Base-by-base conservation (phyloP, 2,113 vertebrate genomes). In the Ophiodon elongatus region DNA sequence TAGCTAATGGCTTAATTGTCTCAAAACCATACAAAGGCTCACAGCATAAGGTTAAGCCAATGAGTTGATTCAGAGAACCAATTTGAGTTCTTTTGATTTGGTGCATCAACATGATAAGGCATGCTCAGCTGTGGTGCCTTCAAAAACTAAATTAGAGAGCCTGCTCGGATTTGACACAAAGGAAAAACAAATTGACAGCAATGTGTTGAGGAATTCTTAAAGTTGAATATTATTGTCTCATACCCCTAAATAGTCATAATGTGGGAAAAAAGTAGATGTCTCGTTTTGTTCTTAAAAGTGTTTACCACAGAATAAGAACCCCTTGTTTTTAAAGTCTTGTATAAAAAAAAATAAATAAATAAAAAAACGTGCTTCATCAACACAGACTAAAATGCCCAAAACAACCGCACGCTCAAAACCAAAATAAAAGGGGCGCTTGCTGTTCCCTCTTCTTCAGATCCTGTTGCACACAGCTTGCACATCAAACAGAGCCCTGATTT, bases 401-500 rank as follows among this genome's bases (percentile, higher is more conserved):
- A 71, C 79, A 59, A 85, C 73, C 54, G 47, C 72, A 79, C 65
- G 68, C 88, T 83, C 27, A 74, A 79, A 76, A 86, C 83, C 87
- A 87, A 91, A 93, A 89, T 35, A 82, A 80, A 91, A 87, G 27
- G 85, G 65, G 59, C 6, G 66, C 76, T 89, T 80, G 68, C 73
- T 83, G 85, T 82, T 86, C 72, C 75, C 72, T 37, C 52, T 88
- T 60, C 21, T 76, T 85, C 84, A 60, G 73, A 86, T 87, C 76
- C 80, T 71, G 70, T 79, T 88, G 64, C 87, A 91, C 84, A 91
- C 88, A 93, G 87, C 88, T 88, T 90, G 75, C 86, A 95, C 86
- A 94, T 94, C 88, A 92, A 94, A 93, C 84, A 78, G 68, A 74
- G 63, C 37, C 62, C 69, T 85, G 83, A 85, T 88, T 95, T 89